A percentile compares a stretch with the other conserved stretches of the same genome.
phyloP scores from a whole-genome alignment of 2,113 vertebrate genomes.

The Platichthys flesus region DNA sequence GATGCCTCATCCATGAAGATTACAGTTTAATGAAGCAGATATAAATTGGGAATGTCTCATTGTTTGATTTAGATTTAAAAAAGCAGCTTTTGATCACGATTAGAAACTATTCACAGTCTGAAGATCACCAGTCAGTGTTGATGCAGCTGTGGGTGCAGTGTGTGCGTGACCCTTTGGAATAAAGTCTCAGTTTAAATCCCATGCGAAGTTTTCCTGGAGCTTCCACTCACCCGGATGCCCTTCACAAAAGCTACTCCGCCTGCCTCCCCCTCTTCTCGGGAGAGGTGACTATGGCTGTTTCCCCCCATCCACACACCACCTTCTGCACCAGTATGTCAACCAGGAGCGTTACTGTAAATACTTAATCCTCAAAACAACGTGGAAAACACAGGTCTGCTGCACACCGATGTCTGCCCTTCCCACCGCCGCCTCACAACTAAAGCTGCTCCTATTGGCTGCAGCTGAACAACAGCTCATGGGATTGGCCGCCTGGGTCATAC shows the following conservation, averaged over 20 bases:
- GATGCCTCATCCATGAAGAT: no score
- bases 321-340: background rate
- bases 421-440: constrained; percentile 16
- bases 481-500: constrained; percentile 53
- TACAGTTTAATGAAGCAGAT: no score
- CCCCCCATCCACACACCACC: constrained; percentile 70
- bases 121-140: background rate
- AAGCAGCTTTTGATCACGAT: no score
- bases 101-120: no score
- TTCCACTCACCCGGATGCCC: constrained; percentile 80
- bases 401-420: constrained; percentile 20
- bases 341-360: no score
- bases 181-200: background rate
- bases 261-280: constrained; percentile 54
- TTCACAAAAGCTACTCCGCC: constrained; percentile 73
- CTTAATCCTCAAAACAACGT: constrained; percentile 31
- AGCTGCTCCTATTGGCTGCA: constrained; percentile 63
- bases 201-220: background rate
- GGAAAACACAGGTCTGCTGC: constrained; percentile 5
- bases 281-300: constrained; percentile 70
- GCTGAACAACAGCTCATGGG: constrained; percentile 28
- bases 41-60: no score
- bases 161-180: background rate
- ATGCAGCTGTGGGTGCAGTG: background rate
- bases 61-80: no score